A percentile compares a stretch with the other conserved stretches of the same genome.
Conservation (phyloP, 1,140 invertebrate genomes). For the Trinorchestia longiramus region DNA sequence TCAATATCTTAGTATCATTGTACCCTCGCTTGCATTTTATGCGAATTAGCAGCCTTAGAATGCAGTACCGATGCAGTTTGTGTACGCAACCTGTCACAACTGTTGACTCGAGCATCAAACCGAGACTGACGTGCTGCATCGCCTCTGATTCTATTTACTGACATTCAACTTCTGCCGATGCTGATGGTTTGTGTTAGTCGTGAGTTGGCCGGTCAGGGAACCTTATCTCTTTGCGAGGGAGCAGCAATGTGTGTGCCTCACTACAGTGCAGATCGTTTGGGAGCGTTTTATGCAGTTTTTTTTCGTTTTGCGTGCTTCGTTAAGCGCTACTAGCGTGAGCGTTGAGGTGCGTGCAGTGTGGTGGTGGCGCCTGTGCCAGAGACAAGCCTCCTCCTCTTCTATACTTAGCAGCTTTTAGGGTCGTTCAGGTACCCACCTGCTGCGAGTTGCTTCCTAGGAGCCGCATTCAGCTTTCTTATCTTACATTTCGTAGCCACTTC, state of each 20-base stretch:
- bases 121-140: neutral
- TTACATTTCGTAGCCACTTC: neutral
- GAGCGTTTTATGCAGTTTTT: neutral
- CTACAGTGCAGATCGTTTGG: neutral
- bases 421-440: neutral
- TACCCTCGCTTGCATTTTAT: neutral
- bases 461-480: neutral
- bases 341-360: neutral
- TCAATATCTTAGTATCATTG: neutral
- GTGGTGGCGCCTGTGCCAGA: constrained; percentile 32
- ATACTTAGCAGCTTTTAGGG: constrained; percentile 31
- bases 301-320: neutral
- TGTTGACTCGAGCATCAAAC: neutral
- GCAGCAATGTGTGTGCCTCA: neutral
- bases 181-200: constrained; percentile 19
- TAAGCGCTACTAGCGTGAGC: neutral
- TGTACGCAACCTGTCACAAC: constrained; percentile 35
- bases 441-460: neutral
- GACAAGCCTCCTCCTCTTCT: constrained; percentile 41
- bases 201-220: neutral
- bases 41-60: neutral
- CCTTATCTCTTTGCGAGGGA: neutral
- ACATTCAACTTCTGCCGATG: constrained; percentile 19
- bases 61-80: constrained; percentile 1
- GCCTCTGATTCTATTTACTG: constrained; percentile 21